Base-by-base conservation (phyloP, 2,888 invertebrate species). In the Drosophila tripunctata region DNA sequence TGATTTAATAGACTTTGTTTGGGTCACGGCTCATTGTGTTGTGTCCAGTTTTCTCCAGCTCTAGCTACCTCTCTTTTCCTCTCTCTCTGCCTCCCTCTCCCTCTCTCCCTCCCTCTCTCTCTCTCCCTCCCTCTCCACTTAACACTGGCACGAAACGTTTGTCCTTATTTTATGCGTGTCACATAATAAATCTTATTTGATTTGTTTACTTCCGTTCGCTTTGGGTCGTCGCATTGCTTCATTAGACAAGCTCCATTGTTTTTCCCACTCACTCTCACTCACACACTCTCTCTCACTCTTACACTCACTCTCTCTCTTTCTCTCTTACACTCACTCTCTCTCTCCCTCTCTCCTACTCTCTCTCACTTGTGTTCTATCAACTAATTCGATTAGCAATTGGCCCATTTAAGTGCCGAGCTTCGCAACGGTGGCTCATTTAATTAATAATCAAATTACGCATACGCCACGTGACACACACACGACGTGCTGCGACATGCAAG, bases 121-220 rank as follows among this genome's bases (percentile, higher is more conserved):
- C 55, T 45, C 19, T 8, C 35, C 19, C 30, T 4, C 2, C 7
- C n/a, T n/a, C 12, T 21, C 10, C 7, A 4, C 3, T 33, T 44
- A 14, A n/a, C n/a, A n/a, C n/a, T n/a, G n/a, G n/a, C n/a, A n/a
- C n/a, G n/a, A n/a, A n/a, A 10, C 70, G 52, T 54, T 67, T 78
- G 80, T 74, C 70, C 83, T 62, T 64, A 66, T 85, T 81, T 85
- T 85, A 82, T 84, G 84, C 83, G 72, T 83, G 83, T 86, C 83
- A 86, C 84, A 86, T 84, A 83, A 83, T 83, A 83, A 83, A 83
- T 83, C 83, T 84, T 86, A 79, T 87, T 83, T 83, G 83, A 83
- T 84, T 86, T 83, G 83, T 83, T 83, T 86, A 76, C 83, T 80
- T 82, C 77, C 82, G 77, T 75, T 82, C 61, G 62, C n/a, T 50